These are phyloP conservation scores for Ptychodera flava DNA, from an alignment of 35 echinoderm and acorn worm species.

Conservation along the genomic window DNA sequence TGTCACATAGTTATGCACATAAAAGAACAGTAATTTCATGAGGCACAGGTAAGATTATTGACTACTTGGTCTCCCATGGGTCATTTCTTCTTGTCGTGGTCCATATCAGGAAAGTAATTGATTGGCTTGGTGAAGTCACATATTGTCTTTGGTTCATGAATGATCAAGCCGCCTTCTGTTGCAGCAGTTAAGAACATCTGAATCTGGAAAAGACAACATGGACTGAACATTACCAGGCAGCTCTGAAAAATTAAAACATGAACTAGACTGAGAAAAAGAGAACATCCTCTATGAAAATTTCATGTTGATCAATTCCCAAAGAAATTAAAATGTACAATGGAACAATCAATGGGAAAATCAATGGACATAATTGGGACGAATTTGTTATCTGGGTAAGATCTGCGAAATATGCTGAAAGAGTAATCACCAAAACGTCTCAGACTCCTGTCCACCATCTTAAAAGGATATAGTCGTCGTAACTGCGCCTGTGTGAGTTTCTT, in stretches of 20 bases:
- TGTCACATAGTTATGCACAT: too few species aligned
- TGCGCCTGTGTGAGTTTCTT: too few species aligned
- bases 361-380: neutral
- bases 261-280: too few species aligned
- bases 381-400: neutral
- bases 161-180: constrained; percentile 39
- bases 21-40: too few species aligned
- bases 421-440: too few species aligned
- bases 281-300: neutral
- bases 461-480: too few species aligned
- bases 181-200: constrained; percentile 33
- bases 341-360: neutral
- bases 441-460: too few species aligned
- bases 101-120: constrained; percentile 57
- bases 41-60: too few species aligned
- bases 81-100: too few species aligned
- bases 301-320: neutral
- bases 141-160: constrained; percentile 40
- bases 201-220: constrained; percentile 25
- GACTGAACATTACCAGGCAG: neutral
- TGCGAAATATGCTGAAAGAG: too few species aligned
- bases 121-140: constrained; percentile 20
- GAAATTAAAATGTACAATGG: neutral
- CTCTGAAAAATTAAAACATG: neutral
- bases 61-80: too few species aligned